These are phyloP conservation scores for Atherinomorus stipes DNA, from an alignment of 2,113 vertebrate species.

Conservation along the genomic window DNA sequence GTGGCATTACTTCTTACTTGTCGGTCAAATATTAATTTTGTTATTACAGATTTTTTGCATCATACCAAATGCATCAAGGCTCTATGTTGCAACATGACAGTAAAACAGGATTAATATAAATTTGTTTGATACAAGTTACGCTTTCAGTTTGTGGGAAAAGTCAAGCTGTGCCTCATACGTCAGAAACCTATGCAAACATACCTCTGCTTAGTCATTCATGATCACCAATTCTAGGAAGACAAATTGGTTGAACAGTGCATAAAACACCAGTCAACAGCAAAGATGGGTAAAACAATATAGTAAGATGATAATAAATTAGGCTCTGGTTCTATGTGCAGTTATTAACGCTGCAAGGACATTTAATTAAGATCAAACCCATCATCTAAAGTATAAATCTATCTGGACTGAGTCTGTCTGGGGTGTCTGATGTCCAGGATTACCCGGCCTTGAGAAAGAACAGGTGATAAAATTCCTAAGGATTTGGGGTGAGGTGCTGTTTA, in stretches of 20 bases:
- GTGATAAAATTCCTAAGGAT: conserved; percentile 33
- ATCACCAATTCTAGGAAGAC: neutral
- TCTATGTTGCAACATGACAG: too few species aligned
- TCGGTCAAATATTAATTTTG: neutral
- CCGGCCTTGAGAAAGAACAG: conserved; percentile 39
- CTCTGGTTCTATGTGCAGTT: neutral
- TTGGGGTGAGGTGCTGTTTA: neutral
- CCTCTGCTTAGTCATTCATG: neutral
- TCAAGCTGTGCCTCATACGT: neutral
- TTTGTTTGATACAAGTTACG: neutral
- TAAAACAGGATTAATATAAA: too few species aligned
- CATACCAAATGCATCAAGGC: too few species aligned
- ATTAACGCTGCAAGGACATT: too few species aligned
- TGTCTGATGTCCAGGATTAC: neutral
- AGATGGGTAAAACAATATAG: neutral
- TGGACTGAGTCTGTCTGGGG: too few species aligned
- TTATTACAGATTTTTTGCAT: too few species aligned
- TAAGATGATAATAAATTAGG: neutral
- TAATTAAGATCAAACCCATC: too few species aligned
- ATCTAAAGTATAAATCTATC: too few species aligned
- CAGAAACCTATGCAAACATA: neutral
- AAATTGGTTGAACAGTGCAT: neutral
- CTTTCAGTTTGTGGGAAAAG: neutral
- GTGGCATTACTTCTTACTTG: neutral
- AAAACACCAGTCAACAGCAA: neutral